Evolutionary conservation across 2,888 invertebrate species (phyloP).

Genomic region (Meiosimyza platycephala): DNA sequence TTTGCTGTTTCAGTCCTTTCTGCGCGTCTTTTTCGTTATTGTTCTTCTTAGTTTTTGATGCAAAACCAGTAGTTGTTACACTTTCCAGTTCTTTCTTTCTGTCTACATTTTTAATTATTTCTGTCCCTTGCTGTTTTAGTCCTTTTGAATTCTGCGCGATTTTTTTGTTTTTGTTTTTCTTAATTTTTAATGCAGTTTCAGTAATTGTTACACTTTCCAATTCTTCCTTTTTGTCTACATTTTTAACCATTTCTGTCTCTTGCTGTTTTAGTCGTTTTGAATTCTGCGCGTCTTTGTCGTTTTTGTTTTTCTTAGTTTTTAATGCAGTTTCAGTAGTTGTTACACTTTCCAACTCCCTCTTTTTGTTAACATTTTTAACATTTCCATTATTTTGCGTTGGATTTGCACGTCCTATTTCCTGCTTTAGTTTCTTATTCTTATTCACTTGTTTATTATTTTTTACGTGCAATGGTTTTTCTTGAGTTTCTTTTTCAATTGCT

Average conservation of each 20-base stretch:
- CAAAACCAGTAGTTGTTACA: conserved; percentile 40
- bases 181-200: conserved; percentile 42
- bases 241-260: not conserved
- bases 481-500: not conserved
- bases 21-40: conserved; percentile 1
- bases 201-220: not conserved
- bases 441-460: conserved; percentile 1
- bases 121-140: not conserved
- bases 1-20: not conserved
- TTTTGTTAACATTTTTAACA: conserved; percentile 31
- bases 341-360: conserved; percentile 30
- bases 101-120: not conserved
- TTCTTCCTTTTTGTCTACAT: conserved; percentile 25
- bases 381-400: conserved; percentile 10
- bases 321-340: conserved; percentile 42
- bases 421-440: conserved; percentile 13
- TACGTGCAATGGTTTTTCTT: conserved; percentile 16
- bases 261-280: not conserved
- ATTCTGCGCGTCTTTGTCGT: conserved; percentile 4
- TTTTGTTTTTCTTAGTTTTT: not conserved
- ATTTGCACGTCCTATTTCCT: conserved; percentile 9
- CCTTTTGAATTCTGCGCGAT: not conserved
- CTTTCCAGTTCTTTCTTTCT: conserved; percentile 31
- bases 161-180: not conserved
- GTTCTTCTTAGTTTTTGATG: conserved; percentile 13